Evolutionary conservation across 2,888 invertebrate species (phyloP).

Genomic region (Pasiphila rectangulata): DNA sequence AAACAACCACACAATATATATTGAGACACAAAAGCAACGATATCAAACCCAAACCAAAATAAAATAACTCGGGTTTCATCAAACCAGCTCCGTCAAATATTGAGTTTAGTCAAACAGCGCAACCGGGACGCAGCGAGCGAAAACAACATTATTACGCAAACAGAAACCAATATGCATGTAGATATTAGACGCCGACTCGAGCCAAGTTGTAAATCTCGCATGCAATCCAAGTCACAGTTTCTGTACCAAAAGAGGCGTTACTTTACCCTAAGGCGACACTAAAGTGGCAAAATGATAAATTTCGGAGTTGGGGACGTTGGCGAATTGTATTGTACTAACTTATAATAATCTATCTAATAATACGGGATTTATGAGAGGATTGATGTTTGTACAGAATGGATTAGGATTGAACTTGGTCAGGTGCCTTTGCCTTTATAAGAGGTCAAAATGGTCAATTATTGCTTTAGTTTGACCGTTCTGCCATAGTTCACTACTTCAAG

Average conservation of each 20-base stretch:
- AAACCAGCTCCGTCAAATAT: slow-evolving; percentile 5
- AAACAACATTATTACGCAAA: slow-evolving; percentile 31
- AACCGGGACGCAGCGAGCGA: slow-evolving; percentile 10
- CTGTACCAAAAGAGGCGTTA: slow-evolving; percentile 45
- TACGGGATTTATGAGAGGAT: slow-evolving; percentile 42
- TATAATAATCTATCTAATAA: too few relatives aligned
- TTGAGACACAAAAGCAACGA: too few relatives aligned
- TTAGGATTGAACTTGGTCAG: too few relatives aligned
- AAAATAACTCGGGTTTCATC: slow-evolving; percentile 10
- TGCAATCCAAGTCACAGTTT: slow-evolving; percentile 43
- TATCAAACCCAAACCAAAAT: background rate
- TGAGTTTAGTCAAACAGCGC: slow-evolving; percentile 11
- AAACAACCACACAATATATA: too few relatives aligned
- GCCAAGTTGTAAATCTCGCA: slow-evolving; percentile 44
- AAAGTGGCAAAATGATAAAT: slow-evolving; percentile 60
- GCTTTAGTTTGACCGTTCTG: too few relatives aligned
- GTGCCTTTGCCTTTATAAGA: too few relatives aligned
- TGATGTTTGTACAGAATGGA: background rate
- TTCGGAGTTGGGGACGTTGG: slow-evolving; percentile 43
- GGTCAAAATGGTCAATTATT: too few relatives aligned
- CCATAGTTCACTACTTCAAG: too few relatives aligned
- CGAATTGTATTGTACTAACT: slow-evolving; percentile 36
- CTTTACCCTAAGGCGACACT: slow-evolving; percentile 49
- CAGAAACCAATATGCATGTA: slow-evolving; percentile 28
- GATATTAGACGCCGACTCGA: slow-evolving; percentile 33